Evolutionary conservation across 2,888 invertebrate species (phyloP), one percentile per base, ranked within the genome.

Genomic region (Miltochrista miniata): DNA sequence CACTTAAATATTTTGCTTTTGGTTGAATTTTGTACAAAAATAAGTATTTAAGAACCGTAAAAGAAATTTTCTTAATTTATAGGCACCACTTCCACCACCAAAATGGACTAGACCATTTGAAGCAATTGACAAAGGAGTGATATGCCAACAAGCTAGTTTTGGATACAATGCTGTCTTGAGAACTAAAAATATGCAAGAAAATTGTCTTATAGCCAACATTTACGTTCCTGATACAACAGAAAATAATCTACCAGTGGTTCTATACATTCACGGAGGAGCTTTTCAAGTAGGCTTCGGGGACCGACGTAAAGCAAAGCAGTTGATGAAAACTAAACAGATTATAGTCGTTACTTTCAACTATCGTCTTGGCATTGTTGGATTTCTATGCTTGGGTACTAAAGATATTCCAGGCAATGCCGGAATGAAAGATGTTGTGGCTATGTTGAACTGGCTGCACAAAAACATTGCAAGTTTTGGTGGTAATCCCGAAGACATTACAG

Each of bases 131-230:
- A 54, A 43, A 29, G 36, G 42, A 7, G 48, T 70, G 8, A 31
- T 56, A 14, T 68, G 68, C 35, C 63, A 60, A 10, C 69, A 70
- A 59, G 45, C 45, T 36, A 36, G 36, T 14, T 36, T 29, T n/a
- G 45, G 36, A 30, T 14, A 44, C n/a, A 34, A 24, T 12, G n/a
- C 4, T 29, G 9, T 36, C 11, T 36, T 45, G 7, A 30, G 14
- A 45, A 30, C 14, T 30, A 45, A 37, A 36, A 36, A 13, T 30
- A 37, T 45, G 45, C 47, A 29, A 41, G 30, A 30, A 12, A 29
- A 48, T 41, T 48, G 48, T 36, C 48, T 48, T 3, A 41, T 42
- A 10, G 48, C 48, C 2, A 48, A 48, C 24, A 15, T 48, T 7
- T 48, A 41, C n/a, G 48, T 48, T n/a, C 48, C 48, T 9, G 35